phyloP scores from a whole-genome alignment of 1,140 invertebrate species.

The Aporrectodea caliginosa region DNA sequence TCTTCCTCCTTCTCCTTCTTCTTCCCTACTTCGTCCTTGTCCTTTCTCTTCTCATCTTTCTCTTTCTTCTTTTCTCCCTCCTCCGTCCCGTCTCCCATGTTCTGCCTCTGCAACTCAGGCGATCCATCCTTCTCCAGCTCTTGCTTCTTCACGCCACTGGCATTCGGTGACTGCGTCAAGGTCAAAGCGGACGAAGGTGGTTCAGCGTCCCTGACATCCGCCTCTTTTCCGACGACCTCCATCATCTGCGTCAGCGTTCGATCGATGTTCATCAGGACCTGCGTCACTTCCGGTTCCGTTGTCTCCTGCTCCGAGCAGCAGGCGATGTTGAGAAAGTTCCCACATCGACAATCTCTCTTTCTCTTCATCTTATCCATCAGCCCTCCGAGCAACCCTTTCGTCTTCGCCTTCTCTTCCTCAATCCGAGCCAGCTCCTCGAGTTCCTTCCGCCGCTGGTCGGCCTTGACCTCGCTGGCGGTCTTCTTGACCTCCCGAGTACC shows the following conservation, averaged over 20 bases:
- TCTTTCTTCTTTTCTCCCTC: too few species aligned
- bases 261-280: not conserved
- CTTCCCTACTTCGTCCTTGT: too few species aligned
- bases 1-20: too few species aligned
- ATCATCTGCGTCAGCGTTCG: not conserved
- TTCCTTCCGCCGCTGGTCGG: conserved; percentile 37
- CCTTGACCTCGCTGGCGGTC: conserved; percentile 52
- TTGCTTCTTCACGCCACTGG: too few species aligned
- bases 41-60: too few species aligned
- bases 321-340: not conserved
- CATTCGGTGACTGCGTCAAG: too few species aligned
- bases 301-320: not conserved
- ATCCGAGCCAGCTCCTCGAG: not conserved
- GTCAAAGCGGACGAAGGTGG: too few species aligned
- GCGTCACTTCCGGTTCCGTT: not conserved
- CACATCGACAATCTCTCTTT: not conserved
- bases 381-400: conserved; percentile 30
- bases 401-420: conserved; percentile 39
- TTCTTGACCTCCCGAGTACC: conserved; percentile 48
- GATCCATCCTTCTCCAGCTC: too few species aligned
- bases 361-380: conserved; percentile 3
- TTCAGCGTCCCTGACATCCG: too few species aligned
- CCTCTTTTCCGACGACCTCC: not conserved
- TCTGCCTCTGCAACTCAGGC: too few species aligned
- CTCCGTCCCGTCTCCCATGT: too few species aligned